Conservation (phyloP, 2,888 invertebrate species). For the Brachyopa scutellaris region DNA sequence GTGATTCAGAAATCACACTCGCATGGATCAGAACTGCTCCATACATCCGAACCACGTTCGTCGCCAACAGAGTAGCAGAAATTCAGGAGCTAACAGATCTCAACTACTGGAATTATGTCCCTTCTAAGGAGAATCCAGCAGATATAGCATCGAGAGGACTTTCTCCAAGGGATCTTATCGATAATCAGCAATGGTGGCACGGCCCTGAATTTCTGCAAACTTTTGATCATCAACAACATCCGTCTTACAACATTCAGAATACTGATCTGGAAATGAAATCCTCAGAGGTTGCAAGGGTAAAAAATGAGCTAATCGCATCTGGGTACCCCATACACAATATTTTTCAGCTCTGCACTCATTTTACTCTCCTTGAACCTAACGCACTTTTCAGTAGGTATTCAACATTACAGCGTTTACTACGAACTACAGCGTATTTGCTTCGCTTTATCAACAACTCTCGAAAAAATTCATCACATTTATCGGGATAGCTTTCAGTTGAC, state of each 20-base stretch:
- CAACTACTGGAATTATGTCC: constrained; percentile 69
- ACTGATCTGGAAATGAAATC: constrained; percentile 6
- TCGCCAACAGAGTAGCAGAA: constrained; percentile 72
- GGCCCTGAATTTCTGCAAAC: constrained; percentile 66
- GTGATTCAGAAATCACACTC: constrained; percentile 32
- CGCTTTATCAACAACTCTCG: constrained; percentile 6
- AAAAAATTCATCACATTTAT: background rate
- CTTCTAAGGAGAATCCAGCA: constrained; percentile 72
- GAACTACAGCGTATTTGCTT: constrained; percentile 12
- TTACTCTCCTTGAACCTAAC: constrained; percentile 5
- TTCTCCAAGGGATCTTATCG: constrained; percentile 43
- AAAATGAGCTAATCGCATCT: constrained; percentile 23
- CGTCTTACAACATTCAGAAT: background rate
- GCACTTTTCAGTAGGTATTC: constrained; percentile 6
- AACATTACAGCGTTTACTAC: background rate
- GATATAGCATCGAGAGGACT: constrained; percentile 73
- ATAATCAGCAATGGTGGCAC: constrained; percentile 70
- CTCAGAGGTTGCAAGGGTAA: background rate
- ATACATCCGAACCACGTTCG: constrained; percentile 55
- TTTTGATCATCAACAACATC: background rate
- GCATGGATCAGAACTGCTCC: constrained; percentile 58
- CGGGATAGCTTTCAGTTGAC: background rate
- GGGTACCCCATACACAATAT: constrained; percentile 23
- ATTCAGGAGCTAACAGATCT: constrained; percentile 60
- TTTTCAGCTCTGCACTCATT: constrained; percentile 42